phyloP scores from a whole-genome alignment of 2,797 vertebrate species.

The Buceros bicornis region DNA sequence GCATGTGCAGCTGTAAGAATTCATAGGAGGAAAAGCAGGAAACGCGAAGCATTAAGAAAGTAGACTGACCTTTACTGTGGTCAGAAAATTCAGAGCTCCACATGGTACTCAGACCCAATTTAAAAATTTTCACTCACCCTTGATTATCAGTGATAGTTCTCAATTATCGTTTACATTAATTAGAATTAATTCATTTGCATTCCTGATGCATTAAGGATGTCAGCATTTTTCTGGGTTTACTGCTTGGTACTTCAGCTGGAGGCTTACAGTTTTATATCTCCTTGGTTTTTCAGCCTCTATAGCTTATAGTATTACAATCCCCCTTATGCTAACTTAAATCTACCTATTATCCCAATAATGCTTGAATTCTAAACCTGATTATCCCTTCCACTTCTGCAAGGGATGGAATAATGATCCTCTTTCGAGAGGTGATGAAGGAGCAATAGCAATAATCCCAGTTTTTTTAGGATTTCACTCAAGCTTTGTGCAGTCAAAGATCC shows the following conservation, averaged over 20 bases:
- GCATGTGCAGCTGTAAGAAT: neutral
- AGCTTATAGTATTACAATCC: slow-evolving; percentile 39
- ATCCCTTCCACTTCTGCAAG: slow-evolving; percentile 46
- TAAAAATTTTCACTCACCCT: neutral
- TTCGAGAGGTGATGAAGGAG: slow-evolving; percentile 40
- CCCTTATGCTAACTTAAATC: slow-evolving; percentile 53
- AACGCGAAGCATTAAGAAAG: neutral
- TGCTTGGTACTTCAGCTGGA: neutral
- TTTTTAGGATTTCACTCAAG: neutral
- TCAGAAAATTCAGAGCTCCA: neutral
- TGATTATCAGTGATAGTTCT: neutral
- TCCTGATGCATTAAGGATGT: neutral
- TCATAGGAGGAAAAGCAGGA: neutral
- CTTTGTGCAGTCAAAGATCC: neutral
- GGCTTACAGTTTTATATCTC: slow-evolving; percentile 11
- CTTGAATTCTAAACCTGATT: slow-evolving; percentile 66
- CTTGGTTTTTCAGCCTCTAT: slow-evolving; percentile 1
- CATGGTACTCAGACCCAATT: neutral
- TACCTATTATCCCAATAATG: slow-evolving; percentile 63
- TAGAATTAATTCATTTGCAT: neutral
- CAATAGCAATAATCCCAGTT: neutral
- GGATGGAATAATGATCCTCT: slow-evolving; percentile 59
- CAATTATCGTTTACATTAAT: neutral
- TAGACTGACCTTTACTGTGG: neutral
- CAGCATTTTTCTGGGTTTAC: neutral